Percentiles rank a stretch among this genome's conserved stretches.
Conservation (phyloP, 2,113 vertebrate genomes). For the Mobula hypostoma region DNA sequence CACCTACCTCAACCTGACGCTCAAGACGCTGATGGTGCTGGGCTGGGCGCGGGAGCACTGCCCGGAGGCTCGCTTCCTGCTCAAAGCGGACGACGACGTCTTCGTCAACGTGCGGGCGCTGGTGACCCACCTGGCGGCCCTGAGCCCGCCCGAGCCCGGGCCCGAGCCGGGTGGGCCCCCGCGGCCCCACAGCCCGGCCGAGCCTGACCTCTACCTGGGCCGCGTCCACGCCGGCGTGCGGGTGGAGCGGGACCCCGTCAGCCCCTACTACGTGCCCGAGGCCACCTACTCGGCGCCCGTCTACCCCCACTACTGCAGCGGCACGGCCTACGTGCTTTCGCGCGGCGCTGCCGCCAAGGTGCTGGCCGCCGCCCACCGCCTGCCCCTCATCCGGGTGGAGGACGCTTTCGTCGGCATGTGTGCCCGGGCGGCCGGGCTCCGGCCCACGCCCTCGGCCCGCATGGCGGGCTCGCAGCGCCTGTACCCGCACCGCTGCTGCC, state of each 20-base stretch:
- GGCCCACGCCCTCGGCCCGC: constrained; percentile 63
- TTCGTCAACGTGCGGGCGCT: constrained; percentile 69
- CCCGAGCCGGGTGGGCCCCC: not conserved
- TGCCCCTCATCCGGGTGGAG: constrained; percentile 62
- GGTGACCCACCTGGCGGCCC: constrained; percentile 44
- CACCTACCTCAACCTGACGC: constrained; percentile 75
- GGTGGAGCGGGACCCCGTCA: constrained; percentile 55
- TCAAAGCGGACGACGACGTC: constrained; percentile 83
- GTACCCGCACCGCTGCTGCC: constrained; percentile 72
- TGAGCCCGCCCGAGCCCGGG: constrained; percentile 14
- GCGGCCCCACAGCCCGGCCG: too few species aligned
- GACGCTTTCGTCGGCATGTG: constrained; percentile 76
- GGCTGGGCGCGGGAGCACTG: constrained; percentile 66
- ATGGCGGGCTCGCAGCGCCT: constrained; percentile 64
- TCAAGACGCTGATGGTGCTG: constrained; percentile 73
- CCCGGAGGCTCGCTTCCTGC: constrained; percentile 62
- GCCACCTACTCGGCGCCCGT: constrained; percentile 54
- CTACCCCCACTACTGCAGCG: constrained; percentile 80
- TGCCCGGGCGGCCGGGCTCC: constrained; percentile 61
- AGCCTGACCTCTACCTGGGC: constrained; percentile 66
- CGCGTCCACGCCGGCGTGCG: constrained; percentile 65
- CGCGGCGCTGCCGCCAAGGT: constrained; percentile 62
- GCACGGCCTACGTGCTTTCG: constrained; percentile 73
- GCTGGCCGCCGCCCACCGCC: constrained; percentile 52
- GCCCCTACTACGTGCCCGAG: constrained; percentile 60